phyloP scores from a whole-genome alignment of 2,797 vertebrate species.

The Acipenser transmontanus region DNA sequence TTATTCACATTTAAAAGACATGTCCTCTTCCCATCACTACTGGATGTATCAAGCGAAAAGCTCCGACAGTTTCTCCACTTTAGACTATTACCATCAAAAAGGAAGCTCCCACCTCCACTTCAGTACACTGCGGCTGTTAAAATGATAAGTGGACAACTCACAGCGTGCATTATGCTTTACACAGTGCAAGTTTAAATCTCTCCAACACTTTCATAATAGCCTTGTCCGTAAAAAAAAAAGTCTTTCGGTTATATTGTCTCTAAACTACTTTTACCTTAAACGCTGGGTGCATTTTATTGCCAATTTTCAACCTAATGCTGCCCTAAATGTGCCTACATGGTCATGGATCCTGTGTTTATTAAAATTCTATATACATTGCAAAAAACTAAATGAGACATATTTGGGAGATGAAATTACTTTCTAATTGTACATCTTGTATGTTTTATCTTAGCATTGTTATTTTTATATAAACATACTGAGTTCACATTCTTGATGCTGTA shows the following conservation, averaged over 20 bases:
- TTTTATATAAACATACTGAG: too few relatives aligned
- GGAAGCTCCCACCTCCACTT: constrained; percentile 5
- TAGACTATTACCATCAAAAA: constrained; percentile 13
- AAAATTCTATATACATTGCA: too few relatives aligned
- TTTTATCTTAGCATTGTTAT: too few relatives aligned
- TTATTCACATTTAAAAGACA: constrained; percentile 20
- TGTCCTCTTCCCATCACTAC: background rate
- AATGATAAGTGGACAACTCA: constrained; percentile 6
- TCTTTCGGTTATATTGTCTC: background rate
- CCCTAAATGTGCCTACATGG: too few relatives aligned
- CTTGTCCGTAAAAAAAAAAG: background rate
- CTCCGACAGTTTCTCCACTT: constrained; percentile 24
- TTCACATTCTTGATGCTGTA: too few relatives aligned
- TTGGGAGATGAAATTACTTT: too few relatives aligned
- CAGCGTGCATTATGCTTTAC: constrained; percentile 3
- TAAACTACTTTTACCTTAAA: background rate
- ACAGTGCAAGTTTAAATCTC: background rate
- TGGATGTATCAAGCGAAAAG: constrained; percentile 10
- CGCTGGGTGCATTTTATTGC: background rate
- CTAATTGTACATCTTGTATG: too few relatives aligned
- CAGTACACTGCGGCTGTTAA: constrained; percentile 7
- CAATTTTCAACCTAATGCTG: too few relatives aligned
- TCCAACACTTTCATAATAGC: background rate
- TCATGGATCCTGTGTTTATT: too few relatives aligned
- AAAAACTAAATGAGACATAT: too few relatives aligned